These are phyloP conservation scores for Gorsachius magnificus DNA, from an alignment of 2,797 vertebrate species.

Conservation along the genomic window DNA sequence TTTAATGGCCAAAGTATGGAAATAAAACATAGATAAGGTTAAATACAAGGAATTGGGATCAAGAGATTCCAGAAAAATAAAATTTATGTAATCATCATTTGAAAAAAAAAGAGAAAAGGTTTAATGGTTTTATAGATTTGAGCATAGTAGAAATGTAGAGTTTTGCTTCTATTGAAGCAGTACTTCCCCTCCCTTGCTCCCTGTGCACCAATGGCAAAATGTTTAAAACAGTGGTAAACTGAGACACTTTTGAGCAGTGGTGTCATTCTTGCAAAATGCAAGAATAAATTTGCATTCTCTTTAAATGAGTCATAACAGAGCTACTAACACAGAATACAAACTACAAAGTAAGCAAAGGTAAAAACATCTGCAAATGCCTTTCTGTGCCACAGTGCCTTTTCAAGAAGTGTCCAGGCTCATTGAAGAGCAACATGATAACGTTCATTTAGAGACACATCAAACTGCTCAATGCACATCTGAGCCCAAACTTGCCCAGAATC, in stretches of 20 bases:
- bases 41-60: background rate
- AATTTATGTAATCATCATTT: background rate
- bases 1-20: background rate
- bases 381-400: background rate
- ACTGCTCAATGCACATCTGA: background rate
- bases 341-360: background rate
- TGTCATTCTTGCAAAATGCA: background rate
- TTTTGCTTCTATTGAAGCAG: background rate
- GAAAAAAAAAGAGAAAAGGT: background rate
- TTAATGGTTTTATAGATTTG: background rate
- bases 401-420: background rate
- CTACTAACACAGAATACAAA: background rate
- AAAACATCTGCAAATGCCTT: background rate
- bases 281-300: background rate
- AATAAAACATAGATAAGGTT: background rate
- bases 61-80: background rate
- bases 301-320: background rate
- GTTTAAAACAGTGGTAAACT: background rate
- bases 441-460: background rate
- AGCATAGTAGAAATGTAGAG: background rate
- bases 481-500: background rate
- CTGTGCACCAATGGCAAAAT: accelerated
- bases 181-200: background rate
- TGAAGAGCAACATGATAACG: background rate
- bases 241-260: background rate